phyloP scores from a whole-genome alignment of 1,140 invertebrate species.

The Ladona fulva region DNA sequence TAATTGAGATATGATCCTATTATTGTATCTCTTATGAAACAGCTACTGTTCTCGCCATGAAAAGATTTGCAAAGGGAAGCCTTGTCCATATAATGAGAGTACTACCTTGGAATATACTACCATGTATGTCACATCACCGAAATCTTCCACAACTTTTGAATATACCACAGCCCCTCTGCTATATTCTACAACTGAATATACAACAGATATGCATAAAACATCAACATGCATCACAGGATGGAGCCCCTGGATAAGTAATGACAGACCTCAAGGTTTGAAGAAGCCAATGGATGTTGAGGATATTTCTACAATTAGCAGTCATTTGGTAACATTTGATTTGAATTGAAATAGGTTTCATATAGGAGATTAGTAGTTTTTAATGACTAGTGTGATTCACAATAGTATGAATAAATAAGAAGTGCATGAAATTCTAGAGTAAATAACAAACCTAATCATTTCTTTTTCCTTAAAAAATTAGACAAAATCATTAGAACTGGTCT shows the following conservation, averaged over 20 bases:
- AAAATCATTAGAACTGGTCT: too few species aligned
- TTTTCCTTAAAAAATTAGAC: slow-evolving; percentile 30
- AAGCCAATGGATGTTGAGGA: slow-evolving; percentile 49
- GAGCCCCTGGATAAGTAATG: slow-evolving; percentile 63
- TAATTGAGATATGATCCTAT: background rate
- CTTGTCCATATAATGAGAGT: slow-evolving; percentile 29
- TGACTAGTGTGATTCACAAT: too few species aligned
- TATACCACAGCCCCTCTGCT: background rate
- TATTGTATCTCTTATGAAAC: slow-evolving; percentile 20
- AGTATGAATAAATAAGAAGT: too few species aligned
- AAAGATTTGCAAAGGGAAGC: slow-evolving; percentile 57
- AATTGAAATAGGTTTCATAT: too few species aligned
- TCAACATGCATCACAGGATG: slow-evolving; percentile 52
- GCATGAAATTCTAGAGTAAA: too few species aligned
- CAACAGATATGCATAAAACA: background rate
- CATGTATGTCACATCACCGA: slow-evolving; percentile 18
- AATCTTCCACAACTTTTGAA: slow-evolving; percentile 28
- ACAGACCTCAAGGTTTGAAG: slow-evolving; percentile 34
- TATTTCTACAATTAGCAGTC: slow-evolving; percentile 36
- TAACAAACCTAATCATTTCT: too few species aligned
- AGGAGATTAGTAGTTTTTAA: too few species aligned
- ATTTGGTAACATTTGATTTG: background rate
- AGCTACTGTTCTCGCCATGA: slow-evolving; percentile 56
- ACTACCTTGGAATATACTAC: slow-evolving; percentile 36
- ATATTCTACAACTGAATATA: background rate